Evolutionary conservation across 2,888 invertebrate species (phyloP).

Genomic region (Electrophaes corylata): DNA sequence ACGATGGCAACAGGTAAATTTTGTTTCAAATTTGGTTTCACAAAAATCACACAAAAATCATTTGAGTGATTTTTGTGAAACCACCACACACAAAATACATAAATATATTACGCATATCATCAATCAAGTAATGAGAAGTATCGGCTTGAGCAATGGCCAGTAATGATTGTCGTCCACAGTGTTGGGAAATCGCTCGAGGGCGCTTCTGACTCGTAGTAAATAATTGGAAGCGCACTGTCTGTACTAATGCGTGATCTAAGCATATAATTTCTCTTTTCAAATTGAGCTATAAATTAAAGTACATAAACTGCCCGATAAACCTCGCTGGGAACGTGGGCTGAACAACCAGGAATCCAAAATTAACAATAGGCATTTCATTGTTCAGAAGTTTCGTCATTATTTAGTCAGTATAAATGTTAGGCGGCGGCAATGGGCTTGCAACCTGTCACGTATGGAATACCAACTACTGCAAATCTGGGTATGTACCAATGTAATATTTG

Average conservation of each 20-base stretch:
- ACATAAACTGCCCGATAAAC: slow-evolving; percentile 30
- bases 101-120: slow-evolving; percentile 46
- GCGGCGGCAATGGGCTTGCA: too few relatives aligned
- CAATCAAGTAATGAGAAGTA: slow-evolving; percentile 59
- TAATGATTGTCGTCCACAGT: slow-evolving; percentile 59
- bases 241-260: slow-evolving; percentile 70
- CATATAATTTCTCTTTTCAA: slow-evolving; percentile 66
- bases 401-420: background rate
- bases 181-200: slow-evolving; percentile 64
- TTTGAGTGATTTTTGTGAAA: too few relatives aligned
- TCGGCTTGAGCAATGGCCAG: slow-evolving; percentile 56
- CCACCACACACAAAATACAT: too few relatives aligned
- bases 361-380: slow-evolving; percentile 24
- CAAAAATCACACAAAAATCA: too few relatives aligned
- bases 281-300: slow-evolving; percentile 70
- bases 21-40: too few relatives aligned
- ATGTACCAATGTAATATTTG: too few relatives aligned
- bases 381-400: slow-evolving; percentile 16
- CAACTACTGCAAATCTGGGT: too few relatives aligned
- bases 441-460: too few relatives aligned
- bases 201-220: slow-evolving; percentile 63
- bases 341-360: slow-evolving; percentile 39
- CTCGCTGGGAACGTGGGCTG: slow-evolving; percentile 49
- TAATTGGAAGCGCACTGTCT: slow-evolving; percentile 74
- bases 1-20: too few relatives aligned